Evolutionary conservation across 2,797 vertebrate genomes (phyloP).

Genomic region (Halcyon chelicuti): DNA sequence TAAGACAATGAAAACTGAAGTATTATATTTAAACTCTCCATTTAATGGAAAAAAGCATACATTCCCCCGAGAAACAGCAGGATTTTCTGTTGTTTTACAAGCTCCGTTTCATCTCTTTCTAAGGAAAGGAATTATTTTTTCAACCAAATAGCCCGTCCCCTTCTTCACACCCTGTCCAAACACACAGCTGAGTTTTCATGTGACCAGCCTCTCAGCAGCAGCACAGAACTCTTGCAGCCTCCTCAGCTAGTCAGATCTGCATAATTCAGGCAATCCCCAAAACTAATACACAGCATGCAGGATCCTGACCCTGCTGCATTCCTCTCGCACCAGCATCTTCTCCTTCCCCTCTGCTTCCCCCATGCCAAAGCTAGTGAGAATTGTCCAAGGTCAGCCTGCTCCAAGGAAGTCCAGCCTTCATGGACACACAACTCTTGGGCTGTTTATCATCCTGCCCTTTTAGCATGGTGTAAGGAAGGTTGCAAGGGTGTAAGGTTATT

Average conservation of each 20-base stretch:
- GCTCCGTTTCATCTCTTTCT: not conserved
- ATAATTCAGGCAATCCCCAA: not conserved
- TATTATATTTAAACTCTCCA: not conserved
- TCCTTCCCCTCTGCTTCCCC: not conserved
- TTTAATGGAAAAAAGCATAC: not conserved
- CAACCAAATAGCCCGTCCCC: not conserved
- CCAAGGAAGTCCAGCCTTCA: not conserved
- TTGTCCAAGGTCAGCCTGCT: not conserved
- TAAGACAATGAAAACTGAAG: not conserved
- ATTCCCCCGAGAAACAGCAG: not conserved
- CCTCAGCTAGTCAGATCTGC: not conserved
- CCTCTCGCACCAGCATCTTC: not conserved
- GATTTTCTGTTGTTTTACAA: not conserved
- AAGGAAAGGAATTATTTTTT: not conserved
- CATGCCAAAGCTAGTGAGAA: not conserved
- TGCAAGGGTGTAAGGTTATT: not conserved
- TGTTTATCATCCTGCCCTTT: not conserved
- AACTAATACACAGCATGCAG: accelerated
- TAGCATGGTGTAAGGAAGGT: not conserved
- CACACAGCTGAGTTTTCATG: not conserved
- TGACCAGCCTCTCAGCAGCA: not conserved
- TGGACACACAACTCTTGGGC: not conserved
- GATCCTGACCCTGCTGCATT: not conserved
- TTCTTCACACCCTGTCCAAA: not conserved
- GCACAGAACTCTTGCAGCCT: not conserved